Evolutionary conservation across 1,140 invertebrate genomes (phyloP).

Genomic region (Piezodorus guildinii): DNA sequence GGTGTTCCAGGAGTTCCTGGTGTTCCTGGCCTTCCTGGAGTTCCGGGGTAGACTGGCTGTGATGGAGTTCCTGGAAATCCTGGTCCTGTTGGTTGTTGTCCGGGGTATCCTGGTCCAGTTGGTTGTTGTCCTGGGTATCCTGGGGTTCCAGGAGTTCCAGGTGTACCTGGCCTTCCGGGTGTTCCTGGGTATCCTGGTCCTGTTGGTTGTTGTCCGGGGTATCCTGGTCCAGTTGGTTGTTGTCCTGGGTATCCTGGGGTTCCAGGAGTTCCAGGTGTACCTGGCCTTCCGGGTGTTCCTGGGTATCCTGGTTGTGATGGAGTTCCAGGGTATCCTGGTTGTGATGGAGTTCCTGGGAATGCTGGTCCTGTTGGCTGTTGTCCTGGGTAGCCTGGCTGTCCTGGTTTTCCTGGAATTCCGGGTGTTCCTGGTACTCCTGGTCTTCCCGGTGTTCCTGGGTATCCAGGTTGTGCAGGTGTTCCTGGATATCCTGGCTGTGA

Average conservation of each 20-base stretch:
- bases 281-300: conserved; percentile 24
- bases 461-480: conserved; percentile 26
- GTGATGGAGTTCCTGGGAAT: conserved; percentile 29
- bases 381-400: conserved; percentile 27
- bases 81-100: conserved; percentile 23
- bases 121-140: conserved; percentile 26
- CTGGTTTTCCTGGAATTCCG: conserved; percentile 27
- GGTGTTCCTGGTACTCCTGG: conserved; percentile 18
- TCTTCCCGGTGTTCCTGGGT: conserved; percentile 25
- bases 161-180: conserved; percentile 26
- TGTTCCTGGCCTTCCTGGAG: conserved; percentile 28
- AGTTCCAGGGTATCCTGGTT: conserved; percentile 29
- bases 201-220: conserved; percentile 27
- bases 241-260: conserved; percentile 27
- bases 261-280: conserved; percentile 24
- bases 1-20: conserved; percentile 24
- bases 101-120: conserved; percentile 24
- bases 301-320: conserved; percentile 28
- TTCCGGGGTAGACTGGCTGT: conserved; percentile 24
- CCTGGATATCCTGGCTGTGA: conserved; percentile 28
- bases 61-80: conserved; percentile 29
- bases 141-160: conserved; percentile 25
- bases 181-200: conserved; percentile 30
- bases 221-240: conserved; percentile 26
- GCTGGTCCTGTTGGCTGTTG: conserved; percentile 26